Base-by-base conservation (phyloP, 2,888 invertebrate genomes). In the Oasisia sp. region DNA sequence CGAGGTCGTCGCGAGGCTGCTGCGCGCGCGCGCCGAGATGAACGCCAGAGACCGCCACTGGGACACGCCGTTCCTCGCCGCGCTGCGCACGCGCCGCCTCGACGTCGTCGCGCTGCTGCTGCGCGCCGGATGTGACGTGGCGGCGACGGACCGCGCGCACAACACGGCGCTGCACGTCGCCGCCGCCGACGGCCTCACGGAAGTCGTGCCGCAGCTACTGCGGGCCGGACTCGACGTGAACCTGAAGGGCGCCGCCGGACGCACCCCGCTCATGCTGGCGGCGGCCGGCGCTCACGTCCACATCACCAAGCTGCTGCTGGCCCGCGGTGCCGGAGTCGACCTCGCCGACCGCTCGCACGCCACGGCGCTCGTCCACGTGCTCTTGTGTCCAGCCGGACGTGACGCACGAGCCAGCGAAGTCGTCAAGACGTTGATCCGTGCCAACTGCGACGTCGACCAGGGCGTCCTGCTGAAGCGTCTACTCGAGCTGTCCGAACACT, bases 131-230 rank as follows among this genome's bases (percentile, higher is more conserved):
- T 95, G 94, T 91, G 91, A 93, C 91, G 93, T 94, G 38, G 93
- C 91, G 27, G 92, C 92, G 89, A 94, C 94, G 2, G 94, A 94
- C 92, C 91, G 92, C 19, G 90, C 92, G 56, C 92, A 92, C 90
- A 94, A 94, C 92, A 95, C 95, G 19, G 95, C 95, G 4, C 93
- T 96, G 19, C 95, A 95, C 92, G 93, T 95, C 11, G 95, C 95
- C 32, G 94, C 95, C 7, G 94, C 94, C n/a, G 95, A 95, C 92
- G 95, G 94, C 14, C 94, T 94, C 89, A 92, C 93, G 1, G 92
- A 93, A 9, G 91, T 95, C 74, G 94, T 95, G 0, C 93, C 94
- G 89, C 92, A 94, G 91, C 94, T 95, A 8, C 91, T 95, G 1
- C 93, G 94, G 9, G 94, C 94, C 38, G 92, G 93, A 12, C 56